phyloP scores from a whole-genome alignment of 2,797 vertebrate genomes.

The Gephyroberyx darwinii region DNA sequence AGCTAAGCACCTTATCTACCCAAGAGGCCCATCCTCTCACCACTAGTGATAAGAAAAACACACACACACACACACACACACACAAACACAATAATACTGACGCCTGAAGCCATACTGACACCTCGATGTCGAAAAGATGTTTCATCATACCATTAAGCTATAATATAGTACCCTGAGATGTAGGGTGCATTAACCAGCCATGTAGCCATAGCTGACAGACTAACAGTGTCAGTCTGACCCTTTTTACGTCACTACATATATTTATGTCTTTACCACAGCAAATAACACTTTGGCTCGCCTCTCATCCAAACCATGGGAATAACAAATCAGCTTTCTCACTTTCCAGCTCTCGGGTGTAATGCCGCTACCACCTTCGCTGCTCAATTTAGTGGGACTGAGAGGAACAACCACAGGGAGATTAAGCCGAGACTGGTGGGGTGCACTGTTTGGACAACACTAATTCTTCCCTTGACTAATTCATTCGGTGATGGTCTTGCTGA shows the following conservation, averaged over 20 bases:
- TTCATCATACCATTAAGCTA: constrained; percentile 22
- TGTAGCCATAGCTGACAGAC: constrained; percentile 11
- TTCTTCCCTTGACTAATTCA: constrained; percentile 27
- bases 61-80: constrained; percentile 14
- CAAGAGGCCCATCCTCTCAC: constrained; percentile 42
- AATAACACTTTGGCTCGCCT: constrained; percentile 3
- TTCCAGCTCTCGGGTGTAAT: constrained; percentile 38
- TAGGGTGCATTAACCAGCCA: not conserved
- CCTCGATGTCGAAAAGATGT: constrained; percentile 10
- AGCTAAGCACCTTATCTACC: constrained; percentile 64
- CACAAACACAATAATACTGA: constrained; percentile 44
- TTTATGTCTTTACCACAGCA: constrained; percentile 14
- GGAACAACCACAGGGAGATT: constrained; percentile 8
- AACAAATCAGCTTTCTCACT: constrained; percentile 39
- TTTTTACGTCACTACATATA: constrained; percentile 32
- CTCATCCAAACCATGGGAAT: constrained; percentile 33
- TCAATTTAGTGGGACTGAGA: constrained; percentile 20
- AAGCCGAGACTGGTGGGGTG: not conserved
- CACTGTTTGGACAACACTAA: constrained; percentile 18
- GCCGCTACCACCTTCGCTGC: constrained; percentile 20
- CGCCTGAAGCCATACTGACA: constrained; percentile 36
- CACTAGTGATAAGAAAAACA: constrained; percentile 36
- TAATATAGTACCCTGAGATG: not conserved
- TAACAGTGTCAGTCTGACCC: not conserved
- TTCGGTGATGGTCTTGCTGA: constrained; percentile 23